Evolutionary conservation across 2,888 invertebrate genomes (phyloP).

Genomic region (Microctonus hyperodae): DNA sequence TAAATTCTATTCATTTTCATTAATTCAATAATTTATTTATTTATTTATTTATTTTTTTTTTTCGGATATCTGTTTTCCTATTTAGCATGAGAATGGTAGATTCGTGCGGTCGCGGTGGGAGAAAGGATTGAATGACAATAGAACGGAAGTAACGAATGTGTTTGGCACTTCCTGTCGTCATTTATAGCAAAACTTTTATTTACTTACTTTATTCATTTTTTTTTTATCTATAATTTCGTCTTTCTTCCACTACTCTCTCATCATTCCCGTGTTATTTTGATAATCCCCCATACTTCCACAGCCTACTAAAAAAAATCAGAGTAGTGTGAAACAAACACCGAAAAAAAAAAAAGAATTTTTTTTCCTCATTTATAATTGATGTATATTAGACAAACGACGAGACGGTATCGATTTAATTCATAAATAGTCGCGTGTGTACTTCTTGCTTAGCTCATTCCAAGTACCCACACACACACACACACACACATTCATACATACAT

Average conservation of each 20-base stretch:
- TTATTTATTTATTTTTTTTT: background rate
- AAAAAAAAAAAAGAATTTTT: background rate
- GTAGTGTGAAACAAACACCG: background rate
- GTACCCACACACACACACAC: background rate
- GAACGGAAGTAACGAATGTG: constrained; percentile 20
- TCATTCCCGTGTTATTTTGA: too few relatives aligned
- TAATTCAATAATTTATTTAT: background rate
- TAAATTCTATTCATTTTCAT: too few relatives aligned
- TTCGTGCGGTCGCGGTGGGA: background rate
- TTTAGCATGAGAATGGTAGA: constrained; percentile 12
- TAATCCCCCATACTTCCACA: too few relatives aligned
- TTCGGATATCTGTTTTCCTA: background rate
- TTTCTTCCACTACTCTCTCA: background rate
- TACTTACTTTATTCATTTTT: background rate
- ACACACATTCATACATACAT: background rate
- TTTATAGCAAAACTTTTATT: constrained; percentile 1
- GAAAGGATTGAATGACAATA: constrained; percentile 17
- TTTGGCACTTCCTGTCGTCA: constrained; percentile 5
- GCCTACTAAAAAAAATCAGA: background rate
- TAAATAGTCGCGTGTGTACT: constrained; percentile 19
- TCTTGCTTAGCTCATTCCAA: background rate
- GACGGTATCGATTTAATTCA: constrained; percentile 19
- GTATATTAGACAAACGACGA: constrained; percentile 2
- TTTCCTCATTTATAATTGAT: background rate
- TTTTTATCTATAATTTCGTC: background rate